Base-by-base conservation (phyloP, 2,797 vertebrate species). In the Antennarius maculatus region DNA sequence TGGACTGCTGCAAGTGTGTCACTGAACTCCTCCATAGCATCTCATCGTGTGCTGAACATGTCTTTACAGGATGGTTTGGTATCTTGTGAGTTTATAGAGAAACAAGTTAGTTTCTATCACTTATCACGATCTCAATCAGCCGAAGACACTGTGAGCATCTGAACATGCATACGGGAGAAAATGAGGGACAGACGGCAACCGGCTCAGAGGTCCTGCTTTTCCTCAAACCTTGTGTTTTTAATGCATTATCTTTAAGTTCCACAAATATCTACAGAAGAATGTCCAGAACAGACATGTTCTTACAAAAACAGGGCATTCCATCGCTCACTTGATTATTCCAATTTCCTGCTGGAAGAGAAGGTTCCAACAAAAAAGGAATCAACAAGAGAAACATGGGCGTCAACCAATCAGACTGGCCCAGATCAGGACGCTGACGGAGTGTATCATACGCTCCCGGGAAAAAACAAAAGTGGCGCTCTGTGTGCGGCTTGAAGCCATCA, bases 291-390 rank as follows among this genome's bases (percentile, higher is more conserved):
- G 57, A 75, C 69, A 73, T 57, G 71, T 45, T 28, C 58, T 49
- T 66, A 88, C 83, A 87, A 90, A 89, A 89, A 91, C 89, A 90
- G 80, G 68, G 80, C 89, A 91, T 93, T 91, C 93, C 82, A 81
- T 6, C 4, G 45, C 74, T 83, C 75, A 67, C 88, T 89, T 91
- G 84, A 92, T 93, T 92, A 92, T 91, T 91, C 79, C 77, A 57
- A 42, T 88, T 91, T 94, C 92, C 92, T 92, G 83, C 69, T 68
- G 1, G 15, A 46, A 63, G 71, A 74, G 69, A 88, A 73, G 61
- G 86, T 88, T 78, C 83, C 86, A 72, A 86, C 75, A 72, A 72
- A 83, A 23, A 84, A 91, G 75, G 73, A 91, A 90, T 92, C 91
- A 90, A 92, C 88, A 93, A 87, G 69, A 91, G 86, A 88, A 90